Conservation (phyloP, 1,140 invertebrate genomes). For the Triops cancriformis region DNA sequence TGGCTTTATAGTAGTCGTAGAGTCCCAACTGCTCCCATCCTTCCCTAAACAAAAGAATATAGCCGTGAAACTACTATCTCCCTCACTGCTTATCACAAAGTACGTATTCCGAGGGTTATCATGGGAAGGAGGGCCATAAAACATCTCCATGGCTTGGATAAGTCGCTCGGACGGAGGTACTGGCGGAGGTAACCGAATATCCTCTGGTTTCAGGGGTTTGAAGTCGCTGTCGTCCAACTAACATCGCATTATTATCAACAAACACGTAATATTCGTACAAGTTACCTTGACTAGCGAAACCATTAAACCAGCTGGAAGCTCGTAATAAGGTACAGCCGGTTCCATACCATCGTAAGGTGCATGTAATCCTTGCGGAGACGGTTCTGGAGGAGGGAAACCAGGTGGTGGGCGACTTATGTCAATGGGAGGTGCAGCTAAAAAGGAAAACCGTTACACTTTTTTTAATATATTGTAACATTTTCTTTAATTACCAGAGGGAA, state of each 20-base stretch:
- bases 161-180: slow-evolving; percentile 85
- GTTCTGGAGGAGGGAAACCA: slow-evolving; percentile 54
- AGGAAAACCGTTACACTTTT: neutral
- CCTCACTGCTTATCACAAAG: neutral
- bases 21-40: slow-evolving; percentile 95
- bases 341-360: slow-evolving; percentile 52
- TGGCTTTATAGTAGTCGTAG: slow-evolving; percentile 95
- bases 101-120: slow-evolving; percentile 88
- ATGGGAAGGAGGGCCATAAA: slow-evolving; percentile 86
- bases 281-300: slow-evolving; percentile 79
- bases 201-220: slow-evolving; percentile 76
- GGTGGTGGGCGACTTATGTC: slow-evolving; percentile 78
- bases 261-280: slow-evolving; percentile 27
- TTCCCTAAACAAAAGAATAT: slow-evolving; percentile 56
- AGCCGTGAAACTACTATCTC: neutral
- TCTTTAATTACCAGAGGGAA: neutral
- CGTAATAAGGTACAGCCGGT: slow-evolving; percentile 89
- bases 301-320: slow-evolving; percentile 91
- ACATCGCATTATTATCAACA: slow-evolving; percentile 36
- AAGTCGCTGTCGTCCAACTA: slow-evolving; percentile 83
- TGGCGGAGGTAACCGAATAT: slow-evolving; percentile 83
- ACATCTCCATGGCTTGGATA: slow-evolving; percentile 85
- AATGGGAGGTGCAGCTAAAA: slow-evolving; percentile 34
- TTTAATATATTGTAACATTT: neutral
- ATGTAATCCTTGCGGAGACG: slow-evolving; percentile 39